Percentiles rank a stretch among this genome's conserved stretches.
Evolutionary conservation across 1,140 invertebrate genomes (phyloP).

Genomic region (Euschistus heros): DNA sequence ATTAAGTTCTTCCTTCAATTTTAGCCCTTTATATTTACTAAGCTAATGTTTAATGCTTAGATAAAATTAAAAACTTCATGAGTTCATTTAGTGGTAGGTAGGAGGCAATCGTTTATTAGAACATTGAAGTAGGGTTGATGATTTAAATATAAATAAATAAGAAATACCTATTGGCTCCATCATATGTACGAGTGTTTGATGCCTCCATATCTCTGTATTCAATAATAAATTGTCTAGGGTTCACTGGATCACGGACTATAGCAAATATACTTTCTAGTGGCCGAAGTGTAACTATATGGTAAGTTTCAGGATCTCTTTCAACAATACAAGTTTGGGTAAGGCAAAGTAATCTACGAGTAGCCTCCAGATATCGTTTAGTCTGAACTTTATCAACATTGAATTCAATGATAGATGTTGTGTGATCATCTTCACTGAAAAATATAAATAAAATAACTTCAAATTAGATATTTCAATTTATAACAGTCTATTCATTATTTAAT

Average conservation of each 20-base stretch:
- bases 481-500: too few relatives aligned
- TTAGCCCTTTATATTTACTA: too few relatives aligned
- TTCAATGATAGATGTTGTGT: slow-evolving; percentile 83
- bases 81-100: not conserved
- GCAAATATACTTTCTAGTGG: slow-evolving; percentile 86
- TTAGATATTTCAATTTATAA: too few relatives aligned
- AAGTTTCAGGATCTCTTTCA: slow-evolving; percentile 92
- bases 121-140: too few relatives aligned
- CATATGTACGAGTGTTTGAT: slow-evolving; percentile 76
- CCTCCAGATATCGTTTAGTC: slow-evolving; percentile 60
- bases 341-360: slow-evolving; percentile 79
- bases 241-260: slow-evolving; percentile 74
- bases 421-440: slow-evolving; percentile 58
- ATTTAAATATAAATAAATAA: slow-evolving; percentile 1
- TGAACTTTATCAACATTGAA: slow-evolving; percentile 84
- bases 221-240: slow-evolving; percentile 87
- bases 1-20: too few relatives aligned
- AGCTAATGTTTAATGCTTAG: too few relatives aligned
- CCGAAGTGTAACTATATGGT: slow-evolving; percentile 79
- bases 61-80: too few relatives aligned
- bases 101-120: too few relatives aligned
- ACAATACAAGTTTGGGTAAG: slow-evolving; percentile 90
- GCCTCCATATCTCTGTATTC: slow-evolving; percentile 69
- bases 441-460: too few relatives aligned
- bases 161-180: slow-evolving; percentile 64